Base-by-base conservation (phyloP, 2,888 invertebrate genomes). In the Rotaria macrura region DNA sequence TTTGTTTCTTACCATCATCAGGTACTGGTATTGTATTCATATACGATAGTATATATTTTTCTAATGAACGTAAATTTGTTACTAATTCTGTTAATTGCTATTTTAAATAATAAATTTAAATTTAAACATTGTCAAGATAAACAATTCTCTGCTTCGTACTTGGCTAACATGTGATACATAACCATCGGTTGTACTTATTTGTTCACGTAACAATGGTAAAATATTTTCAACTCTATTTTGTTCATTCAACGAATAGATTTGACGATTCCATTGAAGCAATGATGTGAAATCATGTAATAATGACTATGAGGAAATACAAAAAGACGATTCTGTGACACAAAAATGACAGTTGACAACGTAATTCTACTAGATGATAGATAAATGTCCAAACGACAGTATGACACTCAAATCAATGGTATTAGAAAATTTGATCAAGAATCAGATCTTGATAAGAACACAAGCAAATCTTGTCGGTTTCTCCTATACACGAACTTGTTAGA, bases 1-100 rank as follows among this genome's bases (percentile, higher is more conserved):
- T 43, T 43, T 43, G 6, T 49, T 49, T 12, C 29, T 74, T 74
- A 74, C 79, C 79, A 38, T 79, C 79, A 79, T 79, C 79, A 43
- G n/a, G 23, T 12, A 25, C n/a, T 79, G 79, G 79, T 1, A 79
- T 79, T 43, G 79, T 79, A 14, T 79, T 79, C 10, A 79, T 38
- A 79, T 79, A 34, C 9, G 79, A 79, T n/a, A 79, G 10, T n/a
- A 79, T 79, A 79, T 79, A 79, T 79, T 43, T 40, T 79, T 79
- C 79, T n/a, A 79, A 79, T 43, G 79, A 79, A 79, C 79, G 79
- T 79, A 79, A 79, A 79, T 43, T 79, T 25, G 23, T n/a, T 1
- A 79, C 79, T 43, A 79, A n/a, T 43, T 79, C 79, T n/a, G 79
- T 79, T 79, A 79, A n/a, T 79, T 79, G 79, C 79, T 79, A 43